Base-by-base conservation (phyloP, 1,140 invertebrate genomes). In the Acromyrmex heyeri region DNA sequence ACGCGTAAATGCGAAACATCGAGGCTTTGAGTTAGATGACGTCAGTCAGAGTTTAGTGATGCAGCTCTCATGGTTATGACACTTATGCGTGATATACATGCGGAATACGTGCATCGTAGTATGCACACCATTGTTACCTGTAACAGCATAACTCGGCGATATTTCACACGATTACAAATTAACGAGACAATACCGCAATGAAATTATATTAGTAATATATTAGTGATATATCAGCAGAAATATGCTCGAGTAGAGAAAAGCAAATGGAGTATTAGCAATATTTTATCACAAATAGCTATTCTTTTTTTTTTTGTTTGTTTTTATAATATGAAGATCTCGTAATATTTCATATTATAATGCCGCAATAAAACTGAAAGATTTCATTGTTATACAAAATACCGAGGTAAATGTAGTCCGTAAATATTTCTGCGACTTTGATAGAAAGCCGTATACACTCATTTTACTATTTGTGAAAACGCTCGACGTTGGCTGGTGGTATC, bases 401-500 rank as follows among this genome's bases (percentile, higher is more conserved):
- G 21, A 59, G 21, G 38, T 57, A 61, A 83, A 50, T 61, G 14
- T 14, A 30, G 48, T 50, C 24, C 24, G 67, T 82, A 73, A 59
- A 82, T 82, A 59, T 73, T 73, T 73, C 50, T 73, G 7, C 38
- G 57, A 73, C 16, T 83, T 72, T 14, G 14, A 24, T 57, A n/a
- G 69, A 62, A 48, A 75, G 34, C 12, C 16, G 48, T 83, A 21
- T 21, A 30, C 38, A 21, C 18, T 62, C 61, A 73, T 73, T 73
- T 83, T 48, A 57, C 44, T 73, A n/a, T 62, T 83, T 73, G 69
- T 61, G 34, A 50, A 75, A 83, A 75, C 55, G 38, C 69, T 62
- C 24, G 69, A 79, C 44, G 77, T 79, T 55, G 44, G 18, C 62
- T 30, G 53, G 55, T 24, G 65, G 55, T 27, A 81, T 73, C 67